A percentile compares a stretch with the other conserved stretches of the same genome.
phyloP scores from a whole-genome alignment of 37 sponge, comb jelly and placozoan species.

The Spongilla lacustris region DNA sequence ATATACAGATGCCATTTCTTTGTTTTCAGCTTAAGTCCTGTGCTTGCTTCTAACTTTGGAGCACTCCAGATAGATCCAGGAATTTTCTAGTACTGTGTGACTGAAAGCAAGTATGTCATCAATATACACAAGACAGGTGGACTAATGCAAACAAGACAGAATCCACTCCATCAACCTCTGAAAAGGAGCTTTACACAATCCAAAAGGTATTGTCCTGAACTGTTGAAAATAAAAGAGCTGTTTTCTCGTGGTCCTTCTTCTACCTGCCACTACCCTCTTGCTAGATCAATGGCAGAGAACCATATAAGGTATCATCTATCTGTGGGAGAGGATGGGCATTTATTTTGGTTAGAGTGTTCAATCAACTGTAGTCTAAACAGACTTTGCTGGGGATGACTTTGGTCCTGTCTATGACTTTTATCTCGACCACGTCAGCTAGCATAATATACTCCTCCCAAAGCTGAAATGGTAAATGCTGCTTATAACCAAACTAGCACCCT shows the following conservation, averaged over 20 bases:
- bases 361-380: constrained; percentile 23
- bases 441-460: background rate
- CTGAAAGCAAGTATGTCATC: constrained; percentile 4
- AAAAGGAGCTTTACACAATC: constrained; percentile 7
- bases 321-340: constrained; percentile 34
- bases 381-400: constrained; percentile 17
- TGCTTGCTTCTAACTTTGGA: constrained; percentile 5
- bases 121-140: constrained; percentile 33
- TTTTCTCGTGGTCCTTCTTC: background rate
- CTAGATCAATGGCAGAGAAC: constrained; percentile 20
- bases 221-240: background rate
- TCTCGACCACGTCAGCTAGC: background rate
- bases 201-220: background rate
- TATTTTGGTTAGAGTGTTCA: constrained; percentile 6
- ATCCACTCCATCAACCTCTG: constrained; percentile 20
- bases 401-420: constrained; percentile 5
- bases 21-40: constrained; percentile 24
- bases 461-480: background rate
- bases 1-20: background rate
- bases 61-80: background rate
- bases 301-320: constrained; percentile 28
- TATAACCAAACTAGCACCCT: background rate
- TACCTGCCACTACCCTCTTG: constrained; percentile 32
- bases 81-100: background rate
- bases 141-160: constrained; percentile 26